Evolutionary conservation across 2,113 vertebrate species (phyloP), one percentile per base, ranked within the genome.

Genomic region (Saimiri boliviensis): DNA sequence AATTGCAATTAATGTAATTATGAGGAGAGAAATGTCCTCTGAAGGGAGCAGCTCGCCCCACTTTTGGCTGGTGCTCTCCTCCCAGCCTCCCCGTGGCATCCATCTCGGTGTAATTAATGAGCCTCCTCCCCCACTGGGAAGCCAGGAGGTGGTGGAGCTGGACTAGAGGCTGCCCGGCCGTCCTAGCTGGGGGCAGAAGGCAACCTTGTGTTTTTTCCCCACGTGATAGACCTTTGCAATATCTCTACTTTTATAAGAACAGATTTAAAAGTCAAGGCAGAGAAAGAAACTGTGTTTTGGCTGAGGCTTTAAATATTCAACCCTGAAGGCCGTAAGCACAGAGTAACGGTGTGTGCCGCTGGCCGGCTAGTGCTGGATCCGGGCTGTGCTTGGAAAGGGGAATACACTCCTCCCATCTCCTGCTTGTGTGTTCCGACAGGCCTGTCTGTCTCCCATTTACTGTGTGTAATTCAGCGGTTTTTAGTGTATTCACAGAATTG

Each of bases 1-100:
- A 98, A 98, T 98, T 96, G 97, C 97, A 96, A 92, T 98, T 98
- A 97, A 97, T 94, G 49, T 90, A 92, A 97, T 97, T 98, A 42
- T 60, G 92, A 95, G 86, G 97, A 96, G 90, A 95, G 95, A 81
- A 35, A 42, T 30, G 84, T 93, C 73, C 96, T 98, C 94, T 6
- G 45, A 60, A 79, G 96, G 96, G 95, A 97, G 90, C 94, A 37
- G 82, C 76, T 25, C 83, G 71, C 96, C 97, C 97, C 84, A 54
- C 35, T 96, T 95, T 52, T 95, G 95, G 91, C 91, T 97, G 81
- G 40, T 88, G 88, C 90, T 70, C 87, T 76, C 0, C 3, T 97
- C 96, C 58, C 68, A 70, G 94, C 93, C 80, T 98, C 97, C 96
- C 81, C 0, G 3, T 35, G 79, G 91, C 92, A 25, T 96, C 93